Percentiles rank a stretch among this genome's conserved stretches.
Evolutionary conservation across 2,113 vertebrate species (phyloP).

Genomic region (Centropristis striata): DNA sequence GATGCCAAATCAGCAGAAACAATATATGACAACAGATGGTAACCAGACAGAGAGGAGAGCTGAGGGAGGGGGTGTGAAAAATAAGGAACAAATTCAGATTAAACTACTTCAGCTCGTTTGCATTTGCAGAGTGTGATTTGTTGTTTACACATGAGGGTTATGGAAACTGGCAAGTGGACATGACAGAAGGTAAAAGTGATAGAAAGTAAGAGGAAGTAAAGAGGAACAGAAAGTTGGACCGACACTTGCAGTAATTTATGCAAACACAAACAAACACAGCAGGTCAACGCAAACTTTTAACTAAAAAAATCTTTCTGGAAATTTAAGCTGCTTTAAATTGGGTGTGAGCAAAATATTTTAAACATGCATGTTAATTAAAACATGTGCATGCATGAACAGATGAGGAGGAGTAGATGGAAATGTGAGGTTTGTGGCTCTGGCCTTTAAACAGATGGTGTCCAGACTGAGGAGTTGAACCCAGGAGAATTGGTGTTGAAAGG

Average conservation of each 20-base stretch:
- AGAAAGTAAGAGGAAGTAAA: not conserved
- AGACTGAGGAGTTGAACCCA: slow-evolving; percentile 64
- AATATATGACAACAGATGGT: slow-evolving; percentile 89
- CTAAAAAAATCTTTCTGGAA: not conserved
- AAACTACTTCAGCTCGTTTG: slow-evolving; percentile 15
- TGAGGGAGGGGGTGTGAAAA: slow-evolving; percentile 46
- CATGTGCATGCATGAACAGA: slow-evolving; percentile 44
- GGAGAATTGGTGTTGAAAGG: slow-evolving; percentile 32
- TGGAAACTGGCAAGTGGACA: not conserved
- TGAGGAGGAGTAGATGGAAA: slow-evolving; percentile 63
- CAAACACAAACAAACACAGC: not conserved
- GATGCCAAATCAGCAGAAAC: slow-evolving; percentile 91
- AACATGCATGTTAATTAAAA: not conserved
- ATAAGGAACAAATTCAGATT: slow-evolving; percentile 3
- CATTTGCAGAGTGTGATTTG: slow-evolving; percentile 17
- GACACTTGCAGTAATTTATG: not conserved
- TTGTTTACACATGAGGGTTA: slow-evolving; percentile 6
- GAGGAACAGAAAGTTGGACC: not conserved
- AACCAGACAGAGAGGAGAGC: slow-evolving; percentile 87
- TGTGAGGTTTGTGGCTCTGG: slow-evolving; percentile 58
- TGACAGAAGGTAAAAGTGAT: slow-evolving; percentile 14
- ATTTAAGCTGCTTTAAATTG: not conserved
- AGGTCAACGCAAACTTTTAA: not conserved
- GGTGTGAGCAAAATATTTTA: not conserved
- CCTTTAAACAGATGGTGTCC: slow-evolving; percentile 79